These are phyloP conservation scores for Epicampocera succincta DNA, from an alignment of 2,888 invertebrate species.

Conservation along the genomic window DNA sequence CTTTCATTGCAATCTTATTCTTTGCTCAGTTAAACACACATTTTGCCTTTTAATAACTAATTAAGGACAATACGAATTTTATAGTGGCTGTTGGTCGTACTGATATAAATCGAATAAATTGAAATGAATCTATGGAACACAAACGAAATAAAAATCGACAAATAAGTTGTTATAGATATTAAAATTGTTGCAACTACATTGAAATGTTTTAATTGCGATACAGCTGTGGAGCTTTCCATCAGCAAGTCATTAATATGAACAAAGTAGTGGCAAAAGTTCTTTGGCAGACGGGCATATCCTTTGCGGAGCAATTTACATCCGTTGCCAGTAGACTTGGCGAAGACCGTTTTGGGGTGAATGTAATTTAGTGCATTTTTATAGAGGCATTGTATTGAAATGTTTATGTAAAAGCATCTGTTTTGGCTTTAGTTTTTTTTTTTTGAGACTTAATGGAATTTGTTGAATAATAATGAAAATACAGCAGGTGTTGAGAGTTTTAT, in stretches of 20 bases:
- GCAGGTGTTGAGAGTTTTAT: constrained; percentile 44
- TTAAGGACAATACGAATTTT: constrained; percentile 41
- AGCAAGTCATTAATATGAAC: constrained; percentile 8
- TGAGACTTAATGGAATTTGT: constrained; percentile 12
- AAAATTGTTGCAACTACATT: constrained; percentile 10
- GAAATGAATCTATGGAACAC: background rate
- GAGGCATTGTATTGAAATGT: background rate
- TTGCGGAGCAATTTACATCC: constrained; percentile 22
- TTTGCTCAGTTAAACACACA: background rate
- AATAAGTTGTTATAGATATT: background rate
- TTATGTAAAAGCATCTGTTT: background rate
- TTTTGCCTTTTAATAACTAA: constrained; percentile 23
- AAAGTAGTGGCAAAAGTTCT: constrained; percentile 2
- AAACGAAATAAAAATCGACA: constrained; percentile 7
- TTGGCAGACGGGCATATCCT: constrained; percentile 43
- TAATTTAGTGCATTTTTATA: constrained; percentile 24
- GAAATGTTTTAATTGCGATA: background rate
- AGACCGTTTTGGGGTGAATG: constrained; percentile 25
- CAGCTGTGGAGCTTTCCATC: background rate
- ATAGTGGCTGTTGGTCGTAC: constrained; percentile 3
- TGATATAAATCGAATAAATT: constrained; percentile 14
- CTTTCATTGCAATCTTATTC: background rate
- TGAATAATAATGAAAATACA: constrained; percentile 4
- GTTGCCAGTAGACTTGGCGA: background rate
- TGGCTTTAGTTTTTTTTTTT: background rate